Evolutionary conservation across 2,113 vertebrate genomes (phyloP), one percentile per base, ranked within the genome.

Genomic region (Tragulus kanchil): DNA sequence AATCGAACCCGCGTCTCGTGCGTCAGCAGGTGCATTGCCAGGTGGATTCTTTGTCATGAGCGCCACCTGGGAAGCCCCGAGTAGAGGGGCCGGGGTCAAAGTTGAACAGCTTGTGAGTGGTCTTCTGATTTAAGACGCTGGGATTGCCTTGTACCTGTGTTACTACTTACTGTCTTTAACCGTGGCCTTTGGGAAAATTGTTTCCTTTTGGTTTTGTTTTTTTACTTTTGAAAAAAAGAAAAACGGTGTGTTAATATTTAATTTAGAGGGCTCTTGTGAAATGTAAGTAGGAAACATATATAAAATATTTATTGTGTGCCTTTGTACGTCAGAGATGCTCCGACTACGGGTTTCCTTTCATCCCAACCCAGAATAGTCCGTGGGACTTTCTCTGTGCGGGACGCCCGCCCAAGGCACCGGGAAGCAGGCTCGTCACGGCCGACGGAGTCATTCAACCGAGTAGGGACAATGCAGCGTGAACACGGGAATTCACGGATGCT

Each of bases 1-100:
- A 19, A 12, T 3, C 8, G 36, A 71, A 71, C 19, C 19, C 2
- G 0, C 45, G 36, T 71, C 36, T 71, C 36, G 9, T 0, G 3
- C 19, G 1, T 13, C 4, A 9, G 36, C 36, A 45, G 69, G 69
- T 5, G 3, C 19, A 3, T 13, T 6, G 19, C 17, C 36, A 45
- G 69, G 69, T 5, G 6, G 10, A 19, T 23, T 45, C 5, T 45
- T 71, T 45, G 12, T 11, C 19, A 6, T 36, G 11, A 0, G 36
- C 36, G 23, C 42, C 69, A 12, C 36, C 10, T 23, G 69, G 36
- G 69, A 45, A 42, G 36, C 23, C 36, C 36, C 36, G 36, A 36
- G 36, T 5, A 19, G 23, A 65, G n/a, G 3, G 4, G 0, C 52
- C 26, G 17, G 48, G 23, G 8, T 84, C 77, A 67, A 45, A 69